Evolutionary conservation across 2,113 vertebrate genomes (phyloP).

Genomic region (Amblyornis subalaris): DNA sequence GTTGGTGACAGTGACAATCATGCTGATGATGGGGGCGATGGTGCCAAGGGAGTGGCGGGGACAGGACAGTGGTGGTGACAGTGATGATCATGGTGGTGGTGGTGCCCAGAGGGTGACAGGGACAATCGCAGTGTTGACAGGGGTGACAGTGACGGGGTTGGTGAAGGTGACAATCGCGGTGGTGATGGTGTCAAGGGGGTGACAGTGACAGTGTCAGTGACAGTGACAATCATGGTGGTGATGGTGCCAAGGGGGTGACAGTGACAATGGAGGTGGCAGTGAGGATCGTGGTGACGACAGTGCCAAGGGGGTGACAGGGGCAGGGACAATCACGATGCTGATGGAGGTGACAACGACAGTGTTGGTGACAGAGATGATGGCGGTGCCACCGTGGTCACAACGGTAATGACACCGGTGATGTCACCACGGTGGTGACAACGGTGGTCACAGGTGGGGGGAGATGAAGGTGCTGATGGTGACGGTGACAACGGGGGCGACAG

Average conservation of each 20-base stretch:
- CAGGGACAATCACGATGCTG: background rate
- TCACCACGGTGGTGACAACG: background rate
- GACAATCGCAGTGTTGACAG: background rate
- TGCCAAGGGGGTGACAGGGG: background rate
- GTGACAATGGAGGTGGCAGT: too few species aligned
- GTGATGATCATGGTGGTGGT: too few species aligned
- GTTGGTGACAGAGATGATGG: background rate
- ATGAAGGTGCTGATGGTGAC: rapidly evolving
- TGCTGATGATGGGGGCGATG: too few species aligned
- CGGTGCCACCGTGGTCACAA: too few species aligned
- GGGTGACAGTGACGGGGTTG: rapidly evolving
- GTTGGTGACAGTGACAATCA: too few species aligned
- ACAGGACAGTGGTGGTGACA: too few species aligned
- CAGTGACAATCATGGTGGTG: background rate
- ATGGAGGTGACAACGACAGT: background rate
- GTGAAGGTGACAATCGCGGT: background rate
- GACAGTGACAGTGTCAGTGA: background rate
- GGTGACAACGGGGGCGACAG: background rate
- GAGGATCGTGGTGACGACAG: too few species aligned
- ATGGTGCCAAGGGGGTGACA: background rate
- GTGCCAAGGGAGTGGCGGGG: background rate
- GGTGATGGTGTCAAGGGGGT: too few species aligned
- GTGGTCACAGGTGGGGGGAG: rapidly evolving
- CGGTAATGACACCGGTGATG: too few species aligned
- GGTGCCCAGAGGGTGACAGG: background rate